Percentiles rank a stretch among this genome's conserved stretches.
phyloP scores from a whole-genome alignment of 1,140 invertebrate genomes.

The Drosophila kanapiae region DNA sequence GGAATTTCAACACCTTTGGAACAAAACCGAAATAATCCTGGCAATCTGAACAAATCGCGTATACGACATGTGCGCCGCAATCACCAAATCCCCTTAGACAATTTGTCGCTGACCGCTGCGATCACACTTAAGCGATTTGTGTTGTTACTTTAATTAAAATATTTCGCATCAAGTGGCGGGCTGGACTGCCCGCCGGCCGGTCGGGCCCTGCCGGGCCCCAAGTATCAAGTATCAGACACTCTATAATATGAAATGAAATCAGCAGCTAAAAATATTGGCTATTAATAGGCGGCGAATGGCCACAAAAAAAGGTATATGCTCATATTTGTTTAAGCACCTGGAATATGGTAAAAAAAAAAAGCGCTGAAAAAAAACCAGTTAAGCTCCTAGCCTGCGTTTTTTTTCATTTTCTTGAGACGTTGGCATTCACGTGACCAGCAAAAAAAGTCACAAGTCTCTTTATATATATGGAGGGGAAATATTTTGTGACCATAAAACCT shows the following conservation, averaged over 20 bases:
- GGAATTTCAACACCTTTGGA: constrained; percentile 19
- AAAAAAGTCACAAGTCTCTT: constrained; percentile 15
- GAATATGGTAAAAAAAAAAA: constrained; percentile 15
- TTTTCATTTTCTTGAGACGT: not conserved
- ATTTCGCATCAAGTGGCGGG: constrained; percentile 16
- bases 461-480: constrained; percentile 2
- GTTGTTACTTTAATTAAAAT: constrained; percentile 63
- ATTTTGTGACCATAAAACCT: constrained; percentile 41
- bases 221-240: constrained; percentile 48
- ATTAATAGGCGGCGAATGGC: constrained; percentile 70
- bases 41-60: constrained; percentile 22
- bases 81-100: constrained; percentile 40
- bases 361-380: constrained; percentile 38
- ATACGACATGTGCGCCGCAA: constrained; percentile 38
- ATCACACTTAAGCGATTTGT: constrained; percentile 52
- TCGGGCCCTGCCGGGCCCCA: not conserved
- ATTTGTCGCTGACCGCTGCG: constrained; percentile 28
- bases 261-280: constrained; percentile 79
- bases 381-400: constrained; percentile 13
- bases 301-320: constrained; percentile 31
- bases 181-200: no score
- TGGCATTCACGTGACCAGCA: constrained; percentile 61
- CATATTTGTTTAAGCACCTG: constrained; percentile 7
- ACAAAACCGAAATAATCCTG: constrained; percentile 9
- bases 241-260: constrained; percentile 67